Conservation (phyloP, 2,797 vertebrate genomes). For the Eulemur rubriventer region DNA sequence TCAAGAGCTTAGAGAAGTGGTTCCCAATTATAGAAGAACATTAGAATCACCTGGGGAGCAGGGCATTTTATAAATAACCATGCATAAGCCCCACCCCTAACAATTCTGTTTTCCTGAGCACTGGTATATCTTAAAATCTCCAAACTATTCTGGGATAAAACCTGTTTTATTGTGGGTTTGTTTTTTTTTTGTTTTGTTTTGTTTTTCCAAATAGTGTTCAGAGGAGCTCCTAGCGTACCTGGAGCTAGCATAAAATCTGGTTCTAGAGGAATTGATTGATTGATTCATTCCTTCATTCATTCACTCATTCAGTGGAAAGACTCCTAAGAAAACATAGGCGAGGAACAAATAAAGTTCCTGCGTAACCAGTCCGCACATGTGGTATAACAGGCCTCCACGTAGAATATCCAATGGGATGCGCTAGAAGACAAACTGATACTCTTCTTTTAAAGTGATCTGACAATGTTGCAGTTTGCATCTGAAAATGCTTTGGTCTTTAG, state of each 20-base stretch:
- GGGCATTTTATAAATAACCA: not conserved
- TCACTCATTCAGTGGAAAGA: not conserved
- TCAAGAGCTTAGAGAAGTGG: not conserved
- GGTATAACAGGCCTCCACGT: not conserved
- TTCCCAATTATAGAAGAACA: not conserved
- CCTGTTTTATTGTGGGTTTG: not conserved
- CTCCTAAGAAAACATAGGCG: not conserved
- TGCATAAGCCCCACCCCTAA: not conserved
- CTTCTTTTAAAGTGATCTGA: not conserved
- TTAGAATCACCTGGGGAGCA: not conserved
- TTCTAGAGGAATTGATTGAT: not conserved
- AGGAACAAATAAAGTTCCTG: not conserved
- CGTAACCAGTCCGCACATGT: too few species aligned
- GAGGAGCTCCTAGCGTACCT: not conserved
- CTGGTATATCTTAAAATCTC: not conserved
- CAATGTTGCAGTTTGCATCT: not conserved
- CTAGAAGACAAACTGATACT: not conserved
- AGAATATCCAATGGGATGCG: too few species aligned
- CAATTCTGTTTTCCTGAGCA: not conserved
- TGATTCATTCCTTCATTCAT: not conserved
- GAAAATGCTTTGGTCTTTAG: slow-evolving; percentile 25
- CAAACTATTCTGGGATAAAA: not conserved
- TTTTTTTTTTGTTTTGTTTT: not conserved
- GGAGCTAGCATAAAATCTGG: not conserved
- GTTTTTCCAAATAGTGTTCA: not conserved